Conservation (phyloP, 2,888 invertebrate genomes). For the Neoitamus cyanurus region DNA sequence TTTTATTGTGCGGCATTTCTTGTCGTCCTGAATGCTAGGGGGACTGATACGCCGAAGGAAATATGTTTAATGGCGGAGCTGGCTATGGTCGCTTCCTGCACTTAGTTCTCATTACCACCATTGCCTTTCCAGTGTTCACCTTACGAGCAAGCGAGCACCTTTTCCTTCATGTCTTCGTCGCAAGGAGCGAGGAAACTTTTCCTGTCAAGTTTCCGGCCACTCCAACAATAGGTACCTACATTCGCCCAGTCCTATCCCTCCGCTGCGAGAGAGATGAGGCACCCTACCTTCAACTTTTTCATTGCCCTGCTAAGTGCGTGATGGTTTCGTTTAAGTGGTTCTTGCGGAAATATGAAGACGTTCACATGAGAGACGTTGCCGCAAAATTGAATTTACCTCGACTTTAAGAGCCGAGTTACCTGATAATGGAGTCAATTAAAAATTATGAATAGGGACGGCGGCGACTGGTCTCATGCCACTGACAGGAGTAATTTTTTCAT, state of each 20-base stretch:
- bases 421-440: constrained; percentile 39
- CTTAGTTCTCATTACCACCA: constrained; percentile 20
- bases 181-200: constrained; percentile 2
- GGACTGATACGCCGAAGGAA: constrained; percentile 18
- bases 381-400: constrained; percentile 22
- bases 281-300: neutral
- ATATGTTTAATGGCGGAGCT: constrained; percentile 10
- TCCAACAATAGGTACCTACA: neutral
- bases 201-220: neutral
- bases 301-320: constrained; percentile 21
- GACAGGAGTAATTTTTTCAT: constrained; percentile 20
- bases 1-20: constrained; percentile 9
- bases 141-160: neutral
- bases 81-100: constrained; percentile 20
- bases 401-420: constrained; percentile 32
- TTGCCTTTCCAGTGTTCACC: neutral
- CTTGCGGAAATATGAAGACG: constrained; percentile 38
- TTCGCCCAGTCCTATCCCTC: neutral
- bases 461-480: neutral
- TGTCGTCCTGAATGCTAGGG: constrained; percentile 1
- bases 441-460: constrained; percentile 4
- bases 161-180: neutral
- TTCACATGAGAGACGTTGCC: constrained; percentile 33
- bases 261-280: neutral
- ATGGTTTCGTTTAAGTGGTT: constrained; percentile 33